Evolutionary conservation across 2,888 invertebrate genomes (phyloP).

Genomic region (Drosophila cracens): DNA sequence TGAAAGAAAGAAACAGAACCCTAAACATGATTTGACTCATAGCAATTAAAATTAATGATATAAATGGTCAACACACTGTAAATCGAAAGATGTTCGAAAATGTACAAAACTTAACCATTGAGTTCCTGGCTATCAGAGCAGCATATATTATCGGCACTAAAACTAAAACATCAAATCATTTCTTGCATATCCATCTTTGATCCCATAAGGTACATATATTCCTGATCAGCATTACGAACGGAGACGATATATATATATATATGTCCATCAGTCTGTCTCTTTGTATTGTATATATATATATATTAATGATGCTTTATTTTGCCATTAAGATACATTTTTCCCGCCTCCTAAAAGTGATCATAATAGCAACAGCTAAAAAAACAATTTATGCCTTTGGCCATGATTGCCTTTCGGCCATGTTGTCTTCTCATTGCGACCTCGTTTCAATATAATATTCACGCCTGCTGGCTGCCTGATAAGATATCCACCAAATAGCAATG

Average conservation of each 20-base stretch:
- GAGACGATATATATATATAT: background rate
- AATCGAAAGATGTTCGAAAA: background rate
- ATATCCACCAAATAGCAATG: conserved; percentile 27
- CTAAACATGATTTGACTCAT: background rate
- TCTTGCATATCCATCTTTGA: background rate
- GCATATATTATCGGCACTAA: background rate
- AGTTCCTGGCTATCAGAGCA: background rate
- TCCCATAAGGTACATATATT: background rate
- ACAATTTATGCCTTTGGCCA: conserved; percentile 8
- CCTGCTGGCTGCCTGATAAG: conserved; percentile 50
- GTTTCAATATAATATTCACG: conserved; percentile 26
- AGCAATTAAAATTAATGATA: background rate
- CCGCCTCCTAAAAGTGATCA: background rate
- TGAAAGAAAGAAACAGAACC: background rate
- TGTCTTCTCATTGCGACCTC: background rate
- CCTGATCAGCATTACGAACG: background rate
- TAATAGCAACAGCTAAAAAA: conserved; percentile 2
- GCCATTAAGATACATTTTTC: background rate
- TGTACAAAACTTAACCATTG: background rate
- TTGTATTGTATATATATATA: background rate
- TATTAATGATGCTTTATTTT: background rate
- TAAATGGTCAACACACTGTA: background rate
- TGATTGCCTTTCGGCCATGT: conserved; percentile 11
- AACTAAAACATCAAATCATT: background rate
- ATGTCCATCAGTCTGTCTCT: background rate